Evolutionary conservation across 2,113 vertebrate species (phyloP), one percentile per base, ranked within the genome.

Genomic region (Myrmecophaga tridactyla): DNA sequence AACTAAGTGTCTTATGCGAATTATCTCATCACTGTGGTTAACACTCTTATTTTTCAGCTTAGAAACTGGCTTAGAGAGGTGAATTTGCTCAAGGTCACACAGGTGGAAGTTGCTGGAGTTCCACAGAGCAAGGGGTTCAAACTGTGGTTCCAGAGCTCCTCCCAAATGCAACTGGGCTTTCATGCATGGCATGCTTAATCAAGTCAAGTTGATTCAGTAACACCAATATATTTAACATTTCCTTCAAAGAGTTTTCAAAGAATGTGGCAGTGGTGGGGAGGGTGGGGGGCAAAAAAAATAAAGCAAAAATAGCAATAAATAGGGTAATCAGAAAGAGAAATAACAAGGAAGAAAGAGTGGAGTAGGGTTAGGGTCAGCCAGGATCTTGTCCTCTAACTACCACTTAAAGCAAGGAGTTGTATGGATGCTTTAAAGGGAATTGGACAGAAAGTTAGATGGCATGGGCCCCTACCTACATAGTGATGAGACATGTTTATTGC

Each of bases 41-140:
- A 41, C 31, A 56, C 90, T 91, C 41, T 95, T 80, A 36, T 75
- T 93, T 95, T 95, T 84, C 75, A 78, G 39, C 56, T 89, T 95
- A 65, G 65, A 95, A 90, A 46, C 76, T 81, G 76, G 36, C 65
- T 62, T 39, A 48, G 92, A 92, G 89, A 97, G 86, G 89, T 91
- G 89, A 89, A 93, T 84, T 93, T 67, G 86, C 89, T 87, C 58
- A 91, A 96, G 92, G 89, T 92, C 80, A 95, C 27, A 63, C 56
- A 56, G 58, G 53, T 23, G 48, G n/a, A 84, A 90, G 72, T 87
- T 87, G 83, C 84, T 92, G 39, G 69, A 70, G 90, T 77, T 87
- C 48, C 2, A 4, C 18, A 72, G 13, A 84, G 39, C 8, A 34
- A 39, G 31, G 4, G 86, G 63, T 83, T 89, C 15, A 60, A 89